A percentile compares a stretch with the other conserved stretches of the same genome.
phyloP scores from a whole-genome alignment of 2,113 vertebrate genomes.

The Lepus americanus region DNA sequence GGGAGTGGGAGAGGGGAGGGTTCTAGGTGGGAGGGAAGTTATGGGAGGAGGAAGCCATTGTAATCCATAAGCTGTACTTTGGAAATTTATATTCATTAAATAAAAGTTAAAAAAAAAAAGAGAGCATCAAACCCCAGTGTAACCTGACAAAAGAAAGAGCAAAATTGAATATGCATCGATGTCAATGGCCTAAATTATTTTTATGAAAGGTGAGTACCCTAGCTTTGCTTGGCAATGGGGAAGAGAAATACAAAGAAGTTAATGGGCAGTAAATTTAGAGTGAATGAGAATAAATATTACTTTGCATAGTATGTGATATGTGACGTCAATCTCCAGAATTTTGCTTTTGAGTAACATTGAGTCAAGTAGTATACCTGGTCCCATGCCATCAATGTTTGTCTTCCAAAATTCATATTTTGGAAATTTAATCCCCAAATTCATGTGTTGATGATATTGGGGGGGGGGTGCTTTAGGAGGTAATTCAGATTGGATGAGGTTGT shows the following conservation, averaged over 20 bases:
- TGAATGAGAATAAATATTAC: background rate
- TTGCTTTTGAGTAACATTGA: background rate
- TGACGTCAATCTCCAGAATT: background rate
- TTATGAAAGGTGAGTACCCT: background rate
- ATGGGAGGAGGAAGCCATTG: no score
- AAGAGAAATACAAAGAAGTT: background rate
- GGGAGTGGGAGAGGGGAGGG: no score
- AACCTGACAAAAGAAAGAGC: constrained; percentile 8
- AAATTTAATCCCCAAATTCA: no score
- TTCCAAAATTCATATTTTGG: no score
- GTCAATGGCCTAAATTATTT: constrained; percentile 40
- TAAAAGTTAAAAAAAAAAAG: background rate
- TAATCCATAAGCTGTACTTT: no score
- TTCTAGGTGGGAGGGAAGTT: no score
- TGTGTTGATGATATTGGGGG: no score
- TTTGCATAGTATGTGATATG: background rate
- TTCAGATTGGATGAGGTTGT: no score
- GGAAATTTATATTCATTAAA: no score
- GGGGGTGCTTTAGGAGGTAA: no score
- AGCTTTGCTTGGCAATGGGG: background rate
- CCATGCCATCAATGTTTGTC: no score
- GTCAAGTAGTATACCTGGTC: background rate
- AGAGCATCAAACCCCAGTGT: background rate
- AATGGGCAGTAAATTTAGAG: background rate
- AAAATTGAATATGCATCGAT: background rate